phyloP scores from a whole-genome alignment of 2,888 invertebrate genomes.

The Sthenelais limicola region DNA sequence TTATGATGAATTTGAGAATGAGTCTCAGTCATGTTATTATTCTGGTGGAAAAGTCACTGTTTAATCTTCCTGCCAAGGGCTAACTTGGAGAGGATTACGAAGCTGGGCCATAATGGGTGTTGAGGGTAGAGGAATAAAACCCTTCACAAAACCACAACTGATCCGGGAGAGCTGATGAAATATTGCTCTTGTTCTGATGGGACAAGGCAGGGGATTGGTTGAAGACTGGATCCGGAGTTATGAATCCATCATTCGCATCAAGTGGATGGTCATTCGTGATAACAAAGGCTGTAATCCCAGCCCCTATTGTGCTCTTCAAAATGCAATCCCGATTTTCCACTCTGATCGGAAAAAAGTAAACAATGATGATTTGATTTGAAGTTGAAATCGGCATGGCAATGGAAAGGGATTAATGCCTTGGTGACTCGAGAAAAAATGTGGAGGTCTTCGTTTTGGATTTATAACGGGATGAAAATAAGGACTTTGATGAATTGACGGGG shows the following conservation, averaged over 20 bases:
- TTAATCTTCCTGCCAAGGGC: too few relatives aligned
- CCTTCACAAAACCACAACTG: too few relatives aligned
- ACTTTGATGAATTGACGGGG: background rate
- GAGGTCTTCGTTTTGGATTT: background rate
- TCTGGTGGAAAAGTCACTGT: too few relatives aligned
- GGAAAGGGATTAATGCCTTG: conserved; percentile 10
- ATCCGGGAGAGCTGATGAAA: too few relatives aligned
- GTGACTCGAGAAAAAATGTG: background rate
- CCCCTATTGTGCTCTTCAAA: conserved; percentile 27
- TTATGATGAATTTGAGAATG: too few relatives aligned
- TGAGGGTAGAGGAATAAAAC: too few relatives aligned
- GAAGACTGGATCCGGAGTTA: too few relatives aligned
- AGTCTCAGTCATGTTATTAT: too few relatives aligned
- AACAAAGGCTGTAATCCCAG: conserved; percentile 34
- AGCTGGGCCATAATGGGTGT: too few relatives aligned
- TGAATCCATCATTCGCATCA: conserved; percentile 20
- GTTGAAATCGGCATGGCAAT: background rate
- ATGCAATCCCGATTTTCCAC: conserved; percentile 26
- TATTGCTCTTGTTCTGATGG: too few relatives aligned
- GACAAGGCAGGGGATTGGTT: too few relatives aligned
- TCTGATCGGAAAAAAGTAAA: conserved; percentile 4
- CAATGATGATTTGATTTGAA: conserved; percentile 18
- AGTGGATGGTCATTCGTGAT: conserved; percentile 20
- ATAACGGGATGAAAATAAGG: conserved; percentile 6
- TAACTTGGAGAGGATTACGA: too few relatives aligned